These are phyloP conservation scores for Neodiprion fabricii DNA, from an alignment of 1,140 invertebrate species.

Conservation along the genomic window DNA sequence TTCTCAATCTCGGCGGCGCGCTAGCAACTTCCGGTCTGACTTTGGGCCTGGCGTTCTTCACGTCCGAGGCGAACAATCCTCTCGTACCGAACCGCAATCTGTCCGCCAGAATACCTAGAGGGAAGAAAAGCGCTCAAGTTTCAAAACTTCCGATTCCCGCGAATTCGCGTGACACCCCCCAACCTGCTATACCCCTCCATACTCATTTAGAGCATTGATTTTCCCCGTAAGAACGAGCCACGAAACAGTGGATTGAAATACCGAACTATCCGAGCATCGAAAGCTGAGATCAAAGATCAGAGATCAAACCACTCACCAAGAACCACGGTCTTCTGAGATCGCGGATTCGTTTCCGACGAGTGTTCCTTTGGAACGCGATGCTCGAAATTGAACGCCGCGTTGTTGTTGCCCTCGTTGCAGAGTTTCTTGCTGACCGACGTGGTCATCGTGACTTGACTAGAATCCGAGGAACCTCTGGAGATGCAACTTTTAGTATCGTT, in stretches of 20 bases:
- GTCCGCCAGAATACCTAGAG: conserved; percentile 41
- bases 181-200: too few species aligned
- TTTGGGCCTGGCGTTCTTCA: conserved; percentile 20
- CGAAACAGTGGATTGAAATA: too few species aligned
- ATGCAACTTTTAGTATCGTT: conserved; percentile 23
- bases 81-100: conserved; percentile 39
- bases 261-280: too few species aligned
- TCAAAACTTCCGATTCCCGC: too few species aligned
- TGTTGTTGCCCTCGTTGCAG: conserved; percentile 42
- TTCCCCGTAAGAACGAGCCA: too few species aligned
- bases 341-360: conserved; percentile 30
- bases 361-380: conserved; percentile 20
- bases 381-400: conserved; percentile 15
- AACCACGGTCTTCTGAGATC: conserved; percentile 37
- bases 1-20: conserved; percentile 34
- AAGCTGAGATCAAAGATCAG: too few species aligned
- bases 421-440: conserved; percentile 50
- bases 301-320: conserved; percentile 36
- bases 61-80: conserved; percentile 34
- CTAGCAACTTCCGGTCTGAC: conserved; percentile 24
- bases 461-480: conserved; percentile 44
- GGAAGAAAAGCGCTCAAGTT: neutral
- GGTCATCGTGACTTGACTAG: conserved; percentile 54
- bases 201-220: too few species aligned
- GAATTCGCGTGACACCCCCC: too few species aligned